phyloP scores from a whole-genome alignment of 2,113 vertebrate species.

The Corynorhinus townsendii region DNA sequence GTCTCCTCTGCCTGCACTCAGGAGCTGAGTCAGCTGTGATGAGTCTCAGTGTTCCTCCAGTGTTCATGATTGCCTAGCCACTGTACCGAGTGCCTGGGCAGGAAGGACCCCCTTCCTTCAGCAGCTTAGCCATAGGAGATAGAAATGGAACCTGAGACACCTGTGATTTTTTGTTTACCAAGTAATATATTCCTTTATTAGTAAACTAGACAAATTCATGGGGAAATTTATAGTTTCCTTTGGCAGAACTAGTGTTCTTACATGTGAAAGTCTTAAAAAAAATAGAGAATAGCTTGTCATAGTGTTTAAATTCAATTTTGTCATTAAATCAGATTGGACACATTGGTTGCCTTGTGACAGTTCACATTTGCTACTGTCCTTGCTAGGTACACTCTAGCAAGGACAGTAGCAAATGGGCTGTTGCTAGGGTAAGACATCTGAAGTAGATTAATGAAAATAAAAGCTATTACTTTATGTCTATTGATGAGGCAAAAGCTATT shows the following conservation, averaged over 20 bases:
- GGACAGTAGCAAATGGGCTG: neutral
- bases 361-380: no score
- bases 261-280: neutral
- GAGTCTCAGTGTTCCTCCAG: no score
- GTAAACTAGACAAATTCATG: neutral
- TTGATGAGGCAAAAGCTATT: neutral
- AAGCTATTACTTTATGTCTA: neutral
- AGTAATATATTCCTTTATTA: neutral
- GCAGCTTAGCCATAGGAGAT: neutral
- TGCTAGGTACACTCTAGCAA: neutral
- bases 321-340: neutral
- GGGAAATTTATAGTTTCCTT: neutral
- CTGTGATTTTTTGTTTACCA: neutral
- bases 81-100: neutral
- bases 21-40: no score
- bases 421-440: neutral
- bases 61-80: neutral
- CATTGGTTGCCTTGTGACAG: neutral
- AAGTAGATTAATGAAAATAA: neutral
- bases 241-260: neutral
- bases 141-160: neutral
- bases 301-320: neutral
- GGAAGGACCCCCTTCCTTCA: neutral
- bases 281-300: neutral
- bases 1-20: no score